These are phyloP conservation scores for Drosophila guanche DNA, from an alignment of 1,140 invertebrate genomes.

Conservation along the genomic window DNA sequence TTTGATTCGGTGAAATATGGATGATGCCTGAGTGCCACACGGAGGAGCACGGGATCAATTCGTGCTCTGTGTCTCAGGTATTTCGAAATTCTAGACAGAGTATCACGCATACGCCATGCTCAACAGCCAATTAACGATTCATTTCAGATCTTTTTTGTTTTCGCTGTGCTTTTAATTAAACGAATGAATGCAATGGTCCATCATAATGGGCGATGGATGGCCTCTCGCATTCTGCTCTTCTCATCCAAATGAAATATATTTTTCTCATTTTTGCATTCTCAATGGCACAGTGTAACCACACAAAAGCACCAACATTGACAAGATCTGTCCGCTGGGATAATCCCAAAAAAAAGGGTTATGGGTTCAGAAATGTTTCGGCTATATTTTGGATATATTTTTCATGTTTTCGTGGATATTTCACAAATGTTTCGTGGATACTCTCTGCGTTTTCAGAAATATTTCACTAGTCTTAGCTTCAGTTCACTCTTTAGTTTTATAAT, in stretches of 20 bases:
- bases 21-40: constrained; percentile 20
- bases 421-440: too few relatives aligned
- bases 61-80: constrained; percentile 21
- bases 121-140: constrained; percentile 62
- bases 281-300: constrained; percentile 21
- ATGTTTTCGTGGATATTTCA: too few relatives aligned
- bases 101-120: constrained; percentile 35
- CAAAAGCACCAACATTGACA: constrained; percentile 20
- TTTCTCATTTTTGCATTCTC: constrained; percentile 26
- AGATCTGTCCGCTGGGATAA: constrained; percentile 20
- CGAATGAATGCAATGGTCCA: constrained; percentile 48
- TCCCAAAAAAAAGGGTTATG: too few relatives aligned
- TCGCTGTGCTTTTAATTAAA: constrained; percentile 63
- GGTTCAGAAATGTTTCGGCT: not conserved
- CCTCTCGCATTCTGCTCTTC: constrained; percentile 24
- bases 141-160: constrained; percentile 21
- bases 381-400: not conserved
- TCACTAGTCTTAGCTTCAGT: too few relatives aligned
- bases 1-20: constrained; percentile 49
- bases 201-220: constrained; percentile 15
- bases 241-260: constrained; percentile 21
- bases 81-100: constrained; percentile 26
- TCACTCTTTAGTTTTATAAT: too few relatives aligned
- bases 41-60: constrained; percentile 32
- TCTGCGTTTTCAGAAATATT: too few relatives aligned